Conservation (phyloP, 2,113 vertebrate species). For the Sebastes schlegelii region DNA sequence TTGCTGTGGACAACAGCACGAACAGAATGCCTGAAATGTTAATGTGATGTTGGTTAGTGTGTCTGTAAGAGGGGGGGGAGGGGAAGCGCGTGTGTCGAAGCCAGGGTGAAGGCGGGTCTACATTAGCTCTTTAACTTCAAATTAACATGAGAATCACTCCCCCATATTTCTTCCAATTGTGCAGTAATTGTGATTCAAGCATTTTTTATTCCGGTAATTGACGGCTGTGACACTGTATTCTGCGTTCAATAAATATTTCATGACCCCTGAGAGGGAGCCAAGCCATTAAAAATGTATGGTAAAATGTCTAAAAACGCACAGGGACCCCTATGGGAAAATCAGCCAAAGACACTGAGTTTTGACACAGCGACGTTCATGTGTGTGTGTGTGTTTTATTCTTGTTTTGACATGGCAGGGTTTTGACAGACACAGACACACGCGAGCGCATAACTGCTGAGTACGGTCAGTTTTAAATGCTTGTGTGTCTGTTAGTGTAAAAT, state of each 20-base stretch:
- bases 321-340: conserved; percentile 51
- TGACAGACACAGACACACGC: conserved; percentile 26
- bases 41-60: conserved; percentile 27
- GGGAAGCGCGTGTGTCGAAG: background rate
- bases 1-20: conserved; percentile 40
- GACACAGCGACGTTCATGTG: background rate
- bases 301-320: conserved; percentile 61
- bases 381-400: conserved; percentile 17
- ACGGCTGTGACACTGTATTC: conserved; percentile 87
- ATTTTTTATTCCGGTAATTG: conserved; percentile 58
- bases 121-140: conserved; percentile 27
- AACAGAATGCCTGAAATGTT: conserved; percentile 31
- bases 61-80: background rate
- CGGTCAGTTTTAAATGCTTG: conserved; percentile 20
- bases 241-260: conserved; percentile 69
- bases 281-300: conserved; percentile 74
- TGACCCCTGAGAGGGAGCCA: conserved; percentile 62
- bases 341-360: conserved; percentile 41
- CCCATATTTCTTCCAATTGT: conserved; percentile 16
- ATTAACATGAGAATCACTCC: conserved; percentile 39
- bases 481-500: conserved; percentile 18
- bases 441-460: conserved; percentile 11
- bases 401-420: conserved; percentile 41
- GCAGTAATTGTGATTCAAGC: conserved; percentile 57
- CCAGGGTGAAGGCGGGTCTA: background rate